Evolutionary conservation across 1,140 invertebrate species (phyloP).

Genomic region (Gryllus bimaculatus): DNA sequence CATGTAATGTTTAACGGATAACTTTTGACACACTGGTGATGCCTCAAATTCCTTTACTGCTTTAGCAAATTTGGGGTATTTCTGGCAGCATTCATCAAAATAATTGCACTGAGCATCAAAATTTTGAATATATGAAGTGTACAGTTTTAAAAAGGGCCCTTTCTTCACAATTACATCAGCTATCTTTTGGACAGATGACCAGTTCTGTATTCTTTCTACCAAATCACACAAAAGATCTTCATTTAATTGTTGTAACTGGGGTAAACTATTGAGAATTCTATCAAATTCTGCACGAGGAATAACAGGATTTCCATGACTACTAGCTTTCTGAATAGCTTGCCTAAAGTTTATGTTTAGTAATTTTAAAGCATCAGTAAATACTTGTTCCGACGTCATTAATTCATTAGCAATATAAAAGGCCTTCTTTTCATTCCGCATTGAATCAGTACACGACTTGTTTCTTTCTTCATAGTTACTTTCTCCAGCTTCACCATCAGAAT

Average conservation of each 20-base stretch:
- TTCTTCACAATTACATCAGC: constrained; percentile 68
- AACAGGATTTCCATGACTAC: constrained; percentile 35
- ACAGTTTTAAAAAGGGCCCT: constrained; percentile 66
- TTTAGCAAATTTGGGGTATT: constrained; percentile 49
- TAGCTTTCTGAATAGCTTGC: constrained; percentile 39
- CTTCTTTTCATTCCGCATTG: constrained; percentile 35
- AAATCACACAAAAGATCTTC: constrained; percentile 57
- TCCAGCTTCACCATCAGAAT: constrained; percentile 23
- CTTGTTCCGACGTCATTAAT: constrained; percentile 56
- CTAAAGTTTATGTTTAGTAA: constrained; percentile 60
- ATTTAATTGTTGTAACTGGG: constrained; percentile 49
- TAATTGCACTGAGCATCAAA: constrained; percentile 53
- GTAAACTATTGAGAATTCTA: constrained; percentile 48
- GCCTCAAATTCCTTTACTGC: constrained; percentile 58
- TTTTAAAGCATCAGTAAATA: constrained; percentile 57
- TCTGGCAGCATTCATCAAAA: constrained; percentile 50
- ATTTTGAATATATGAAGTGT: constrained; percentile 60
- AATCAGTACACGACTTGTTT: constrained; percentile 14
- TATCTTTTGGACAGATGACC: constrained; percentile 49
- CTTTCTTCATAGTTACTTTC: neutral
- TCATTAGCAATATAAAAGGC: constrained; percentile 53
- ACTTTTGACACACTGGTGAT: constrained; percentile 48
- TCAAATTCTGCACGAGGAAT: constrained; percentile 43
- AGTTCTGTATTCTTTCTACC: constrained; percentile 48
- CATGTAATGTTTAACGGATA: constrained; percentile 62